phyloP scores from a whole-genome alignment of 2,797 vertebrate genomes.

The Cynopterus sphinx region DNA sequence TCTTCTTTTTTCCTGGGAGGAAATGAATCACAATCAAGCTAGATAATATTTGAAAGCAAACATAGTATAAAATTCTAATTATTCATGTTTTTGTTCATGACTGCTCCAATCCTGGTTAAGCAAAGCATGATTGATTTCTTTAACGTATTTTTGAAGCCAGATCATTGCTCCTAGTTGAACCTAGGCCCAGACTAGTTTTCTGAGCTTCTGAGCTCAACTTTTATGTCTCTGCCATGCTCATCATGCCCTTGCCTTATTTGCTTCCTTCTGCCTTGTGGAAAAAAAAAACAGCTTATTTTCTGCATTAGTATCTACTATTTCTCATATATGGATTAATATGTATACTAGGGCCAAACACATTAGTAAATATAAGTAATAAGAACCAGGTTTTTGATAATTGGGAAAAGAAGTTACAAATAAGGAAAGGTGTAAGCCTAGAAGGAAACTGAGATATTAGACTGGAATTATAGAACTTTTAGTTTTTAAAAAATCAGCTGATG shows the following conservation, averaged over 20 bases:
- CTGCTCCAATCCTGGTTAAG: neutral
- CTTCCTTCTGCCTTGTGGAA: neutral
- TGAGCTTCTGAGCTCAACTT: neutral
- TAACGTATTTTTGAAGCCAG: neutral
- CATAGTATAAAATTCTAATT: neutral
- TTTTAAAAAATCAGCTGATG: neutral
- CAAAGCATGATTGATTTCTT: neutral
- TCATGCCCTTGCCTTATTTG: neutral
- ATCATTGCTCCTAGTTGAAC: neutral
- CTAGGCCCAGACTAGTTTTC: neutral
- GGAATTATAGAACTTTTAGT: neutral
- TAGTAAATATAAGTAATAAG: neutral
- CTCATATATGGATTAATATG: neutral
- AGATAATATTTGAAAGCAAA: neutral
- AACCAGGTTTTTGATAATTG: neutral
- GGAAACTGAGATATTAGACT: neutral
- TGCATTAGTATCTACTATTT: neutral
- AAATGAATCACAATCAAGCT: neutral
- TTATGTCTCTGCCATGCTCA: neutral
- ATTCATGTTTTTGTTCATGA: neutral
- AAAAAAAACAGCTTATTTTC: neutral
- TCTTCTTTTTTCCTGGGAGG: neutral
- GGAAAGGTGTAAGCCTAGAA: neutral
- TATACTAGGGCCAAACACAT: neutral
- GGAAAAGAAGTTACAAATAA: neutral